A percentile compares a stretch with the other conserved stretches of the same genome.
Conservation (phyloP, 2,797 vertebrate genomes). For the Microctenopoma lineatum region DNA sequence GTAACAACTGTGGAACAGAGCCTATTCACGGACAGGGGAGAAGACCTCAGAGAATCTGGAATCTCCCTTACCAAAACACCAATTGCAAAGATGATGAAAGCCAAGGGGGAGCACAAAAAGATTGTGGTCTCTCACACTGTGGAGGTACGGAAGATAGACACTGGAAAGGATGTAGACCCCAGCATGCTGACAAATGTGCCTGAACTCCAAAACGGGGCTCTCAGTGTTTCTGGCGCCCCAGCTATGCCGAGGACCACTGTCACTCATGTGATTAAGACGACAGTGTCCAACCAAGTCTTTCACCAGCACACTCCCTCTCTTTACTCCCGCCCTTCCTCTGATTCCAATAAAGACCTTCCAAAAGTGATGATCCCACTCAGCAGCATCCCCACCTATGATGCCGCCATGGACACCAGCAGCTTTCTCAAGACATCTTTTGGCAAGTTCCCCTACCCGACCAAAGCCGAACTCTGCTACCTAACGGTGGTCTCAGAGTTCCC, state of each 20-base stretch:
- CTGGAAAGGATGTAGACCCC: conserved; percentile 76
- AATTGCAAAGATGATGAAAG: conserved; percentile 96
- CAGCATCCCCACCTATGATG: conserved; percentile 97
- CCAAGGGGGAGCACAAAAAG: conserved; percentile 93
- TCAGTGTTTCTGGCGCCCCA: conserved; percentile 86
- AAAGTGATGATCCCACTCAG: conserved; percentile 99
- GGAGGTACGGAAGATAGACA: conserved; percentile 86
- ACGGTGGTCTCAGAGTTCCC: conserved; percentile 98
- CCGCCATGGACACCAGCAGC: conserved; percentile 97
- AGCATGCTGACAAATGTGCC: conserved; percentile 82
- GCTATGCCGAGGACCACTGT: conserved; percentile 89
- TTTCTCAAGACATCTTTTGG: conserved; percentile 98
- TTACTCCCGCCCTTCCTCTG: conserved; percentile 78
- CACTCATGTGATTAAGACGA: conserved; percentile 85
- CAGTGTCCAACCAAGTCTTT: conserved; percentile 82
- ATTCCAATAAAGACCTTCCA: conserved; percentile 89
- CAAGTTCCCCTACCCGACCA: conserved; percentile 98
- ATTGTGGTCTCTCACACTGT: conserved; percentile 89
- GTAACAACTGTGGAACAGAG: conserved; percentile 91
- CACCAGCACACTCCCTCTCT: conserved; percentile 85
- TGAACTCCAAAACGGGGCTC: conserved; percentile 81
- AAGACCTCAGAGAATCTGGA: conserved; percentile 86
- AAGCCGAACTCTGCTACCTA: conserved; percentile 97
- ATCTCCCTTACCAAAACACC: conserved; percentile 96
- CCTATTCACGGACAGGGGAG: conserved; percentile 79